Base-by-base conservation (phyloP, 2,797 vertebrate genomes). In the Momotus momota region DNA sequence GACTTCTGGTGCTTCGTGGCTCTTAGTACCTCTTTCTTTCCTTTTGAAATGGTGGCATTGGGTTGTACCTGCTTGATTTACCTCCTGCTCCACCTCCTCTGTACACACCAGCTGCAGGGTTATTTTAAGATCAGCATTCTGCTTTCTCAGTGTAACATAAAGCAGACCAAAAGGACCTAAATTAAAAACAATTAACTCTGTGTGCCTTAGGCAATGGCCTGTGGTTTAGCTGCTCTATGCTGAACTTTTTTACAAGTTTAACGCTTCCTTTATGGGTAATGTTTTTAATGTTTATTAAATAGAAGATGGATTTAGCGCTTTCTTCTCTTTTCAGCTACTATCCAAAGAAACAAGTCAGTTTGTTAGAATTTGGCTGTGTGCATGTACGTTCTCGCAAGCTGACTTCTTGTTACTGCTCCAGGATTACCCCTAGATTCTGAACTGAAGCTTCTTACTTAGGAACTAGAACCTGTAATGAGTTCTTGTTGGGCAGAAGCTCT, bases 341-440 rank as follows among this genome's bases (percentile, higher is more conserved):
- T 52, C 31, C 6, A 45, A 85, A 69, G 62, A 69, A 43, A 43
- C 35, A 52, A 58, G 21, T 61, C 19, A 22, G 23, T 75, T 79
- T 7, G 9, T 65, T 72, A 55, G n/a, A 45, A 26, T 79, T 52
- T 35, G 77, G 5, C 20, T 0, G 0, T 33, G 8, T 65, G 21
- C 60, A 19, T 46, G 20, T 74, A 48, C 1, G 0, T 65, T 81
- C 23, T 67, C 31, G 69, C 38, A 81, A 49, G 21, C 51, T 82
- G 60, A 71, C 16, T 90, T 77, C 45, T 43, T 7, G 3, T 84
- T 52, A 45, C 48, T 69, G 65, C 33, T 79, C 25, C 48, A 66
- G 75, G n/a, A 33, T 21, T 88, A 90, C 20, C 4, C 10, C 9
- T 55, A 23, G 40, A 58, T 90, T 84, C 38, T 55, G 60, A 73